These are phyloP conservation scores for Drosophila tani DNA, from an alignment of 1,140 invertebrate species.

Conservation along the genomic window DNA sequence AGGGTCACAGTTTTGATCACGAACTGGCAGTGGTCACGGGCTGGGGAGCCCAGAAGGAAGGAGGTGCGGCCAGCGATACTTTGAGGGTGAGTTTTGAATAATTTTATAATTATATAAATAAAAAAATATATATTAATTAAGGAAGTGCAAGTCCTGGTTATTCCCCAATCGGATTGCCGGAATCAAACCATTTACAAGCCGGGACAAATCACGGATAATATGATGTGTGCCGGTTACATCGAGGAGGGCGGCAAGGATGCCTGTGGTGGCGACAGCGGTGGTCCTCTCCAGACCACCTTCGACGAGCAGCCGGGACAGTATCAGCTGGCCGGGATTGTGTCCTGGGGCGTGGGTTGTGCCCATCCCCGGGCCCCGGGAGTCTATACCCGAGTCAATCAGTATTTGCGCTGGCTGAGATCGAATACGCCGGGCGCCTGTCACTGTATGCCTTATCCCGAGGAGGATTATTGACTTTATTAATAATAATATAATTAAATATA, in stretches of 20 bases:
- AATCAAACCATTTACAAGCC: slow-evolving; percentile 54
- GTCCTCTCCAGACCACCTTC: slow-evolving; percentile 87
- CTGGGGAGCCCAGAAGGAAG: slow-evolving; percentile 89
- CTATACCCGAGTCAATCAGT: slow-evolving; percentile 89
- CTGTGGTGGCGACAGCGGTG: slow-evolving; percentile 89
- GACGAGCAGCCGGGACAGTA: slow-evolving; percentile 52
- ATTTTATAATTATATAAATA: too few species aligned
- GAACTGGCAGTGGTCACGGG: slow-evolving; percentile 87
- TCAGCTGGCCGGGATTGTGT: slow-evolving; percentile 86
- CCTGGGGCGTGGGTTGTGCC: slow-evolving; percentile 90
- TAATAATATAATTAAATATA: too few species aligned
- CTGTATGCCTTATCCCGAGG: slow-evolving; percentile 40
- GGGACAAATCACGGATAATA: slow-evolving; percentile 69
- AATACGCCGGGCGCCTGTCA: slow-evolving; percentile 88
- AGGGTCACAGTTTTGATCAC: slow-evolving; percentile 87
- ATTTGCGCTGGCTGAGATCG: slow-evolving; percentile 88
- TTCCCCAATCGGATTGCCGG: slow-evolving; percentile 67
- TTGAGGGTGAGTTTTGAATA: slow-evolving; percentile 40
- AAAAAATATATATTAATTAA: too few species aligned
- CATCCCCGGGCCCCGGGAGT: slow-evolving; percentile 88
- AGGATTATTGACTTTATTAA: slow-evolving; percentile 37
- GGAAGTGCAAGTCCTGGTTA: slow-evolving; percentile 86
- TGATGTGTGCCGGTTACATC: slow-evolving; percentile 86
- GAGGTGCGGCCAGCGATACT: slow-evolving; percentile 86
- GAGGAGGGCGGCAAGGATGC: slow-evolving; percentile 86